A percentile compares a stretch with the other conserved stretches of the same genome.
Conservation (phyloP, 2,113 vertebrate genomes). For the Alexandromys fortis region DNA sequence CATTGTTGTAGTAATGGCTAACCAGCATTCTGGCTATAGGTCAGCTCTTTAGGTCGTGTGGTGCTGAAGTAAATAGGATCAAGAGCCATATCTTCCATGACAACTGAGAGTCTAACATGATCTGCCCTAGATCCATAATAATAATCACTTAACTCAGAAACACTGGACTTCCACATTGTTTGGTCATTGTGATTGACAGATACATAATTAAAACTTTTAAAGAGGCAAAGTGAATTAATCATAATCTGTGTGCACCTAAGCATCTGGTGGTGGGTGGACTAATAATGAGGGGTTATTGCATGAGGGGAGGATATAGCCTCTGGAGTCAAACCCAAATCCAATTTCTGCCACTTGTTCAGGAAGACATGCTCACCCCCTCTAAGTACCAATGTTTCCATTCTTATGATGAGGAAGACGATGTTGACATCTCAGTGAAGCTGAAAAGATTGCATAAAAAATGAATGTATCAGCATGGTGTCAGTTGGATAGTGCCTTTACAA, state of each 20-base stretch:
- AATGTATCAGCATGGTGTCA: not conserved
- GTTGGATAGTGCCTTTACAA: not conserved
- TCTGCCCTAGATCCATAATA: constrained; percentile 34
- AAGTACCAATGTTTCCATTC: not conserved
- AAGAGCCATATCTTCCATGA: not conserved
- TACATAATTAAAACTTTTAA: constrained; percentile 21
- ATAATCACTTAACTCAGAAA: constrained; percentile 41
- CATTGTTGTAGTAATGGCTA: not conserved
- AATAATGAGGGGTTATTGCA: not conserved
- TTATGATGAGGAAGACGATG: not conserved
- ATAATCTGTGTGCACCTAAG: not conserved
- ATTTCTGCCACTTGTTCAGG: not conserved
- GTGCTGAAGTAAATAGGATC: not conserved
- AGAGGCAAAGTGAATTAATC: constrained; percentile 31
- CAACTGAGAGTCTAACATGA: not conserved
- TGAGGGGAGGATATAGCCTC: not conserved
- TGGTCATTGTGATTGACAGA: constrained; percentile 1
- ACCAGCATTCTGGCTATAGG: not conserved
- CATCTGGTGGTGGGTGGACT: not conserved
- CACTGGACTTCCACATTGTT: constrained; percentile 6
- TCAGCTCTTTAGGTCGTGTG: not conserved
- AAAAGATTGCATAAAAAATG: not conserved
- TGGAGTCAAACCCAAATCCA: constrained; percentile 19
- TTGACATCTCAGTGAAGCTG: not conserved
- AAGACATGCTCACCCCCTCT: not conserved